Evolutionary conservation across 2,888 invertebrate species (phyloP).

Genomic region (Microctonus brassicae): DNA sequence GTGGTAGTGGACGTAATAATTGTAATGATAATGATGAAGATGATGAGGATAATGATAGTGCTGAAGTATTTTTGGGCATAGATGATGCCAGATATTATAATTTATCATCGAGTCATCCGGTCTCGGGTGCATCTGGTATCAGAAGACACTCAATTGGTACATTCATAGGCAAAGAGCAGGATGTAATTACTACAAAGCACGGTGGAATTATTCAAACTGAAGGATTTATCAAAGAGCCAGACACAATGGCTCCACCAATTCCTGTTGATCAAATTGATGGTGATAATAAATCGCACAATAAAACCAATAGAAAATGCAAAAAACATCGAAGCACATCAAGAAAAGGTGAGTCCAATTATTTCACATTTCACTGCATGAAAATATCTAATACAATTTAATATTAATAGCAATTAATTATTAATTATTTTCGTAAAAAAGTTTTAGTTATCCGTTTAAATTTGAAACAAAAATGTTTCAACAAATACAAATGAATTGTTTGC

Average conservation of each 20-base stretch:
- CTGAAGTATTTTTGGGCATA: conserved; percentile 75
- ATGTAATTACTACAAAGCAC: conserved; percentile 20
- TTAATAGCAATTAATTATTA: no score
- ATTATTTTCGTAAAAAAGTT: no score
- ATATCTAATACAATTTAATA: background rate
- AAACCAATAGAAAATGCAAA: conserved; percentile 40
- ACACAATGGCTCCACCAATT: conserved; percentile 72
- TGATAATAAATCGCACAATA: conserved; percentile 27
- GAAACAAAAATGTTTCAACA: no score
- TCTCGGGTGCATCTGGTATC: conserved; percentile 68
- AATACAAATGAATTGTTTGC: no score
- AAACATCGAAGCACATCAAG: conserved; percentile 51
- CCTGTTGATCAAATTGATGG: conserved; percentile 52
- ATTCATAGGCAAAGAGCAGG: conserved; percentile 69
- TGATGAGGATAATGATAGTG: conserved; percentile 67
- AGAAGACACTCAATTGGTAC: conserved; percentile 79
- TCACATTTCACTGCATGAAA: background rate
- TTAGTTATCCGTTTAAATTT: no score
- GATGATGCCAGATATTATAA: conserved; percentile 73
- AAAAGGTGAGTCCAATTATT: conserved; percentile 50
- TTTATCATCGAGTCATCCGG: conserved; percentile 64
- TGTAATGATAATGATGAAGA: conserved; percentile 51
- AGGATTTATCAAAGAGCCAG: conserved; percentile 72
- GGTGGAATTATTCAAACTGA: conserved; percentile 55
- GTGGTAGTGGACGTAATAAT: conserved; percentile 43